phyloP scores from a whole-genome alignment of 2,113 vertebrate genomes.

The Mandrillus leucophaeus region DNA sequence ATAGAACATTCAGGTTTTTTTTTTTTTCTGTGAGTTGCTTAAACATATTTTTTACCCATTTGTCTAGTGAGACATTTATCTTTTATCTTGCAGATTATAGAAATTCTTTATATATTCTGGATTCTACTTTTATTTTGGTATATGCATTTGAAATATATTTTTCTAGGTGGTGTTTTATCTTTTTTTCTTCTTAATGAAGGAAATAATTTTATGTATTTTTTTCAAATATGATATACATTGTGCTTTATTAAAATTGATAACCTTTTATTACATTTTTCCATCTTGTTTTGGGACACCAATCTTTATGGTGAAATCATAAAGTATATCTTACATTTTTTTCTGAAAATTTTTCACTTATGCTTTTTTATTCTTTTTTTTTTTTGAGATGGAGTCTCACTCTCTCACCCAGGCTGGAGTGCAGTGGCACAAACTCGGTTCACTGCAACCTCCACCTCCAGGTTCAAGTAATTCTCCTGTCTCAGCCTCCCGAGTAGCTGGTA shows the following conservation, averaged over 20 bases:
- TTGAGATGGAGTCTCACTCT: no score
- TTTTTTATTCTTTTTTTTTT: background rate
- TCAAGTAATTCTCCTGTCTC: no score
- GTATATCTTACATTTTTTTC: background rate
- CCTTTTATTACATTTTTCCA: background rate
- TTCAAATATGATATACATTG: background rate
- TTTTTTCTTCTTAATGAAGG: background rate
- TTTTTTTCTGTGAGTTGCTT: background rate
- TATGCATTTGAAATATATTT: background rate
- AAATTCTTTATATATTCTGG: background rate
- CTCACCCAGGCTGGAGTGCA: no score
- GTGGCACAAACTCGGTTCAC: no score
- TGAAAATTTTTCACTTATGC: background rate
- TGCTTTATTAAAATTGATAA: slow-evolving; percentile 1
- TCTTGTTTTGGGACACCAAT: background rate
- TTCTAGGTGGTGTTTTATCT: background rate
- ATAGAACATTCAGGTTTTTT: background rate
- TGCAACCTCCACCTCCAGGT: no score
- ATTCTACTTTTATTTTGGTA: background rate
- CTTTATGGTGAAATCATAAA: background rate
- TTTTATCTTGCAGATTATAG: background rate
- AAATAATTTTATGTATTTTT: background rate
- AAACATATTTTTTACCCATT: background rate
- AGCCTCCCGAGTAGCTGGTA: no score
- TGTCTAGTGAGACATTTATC: background rate